Evolutionary conservation across 2,888 invertebrate genomes (phyloP), one percentile per base, ranked within the genome.

Genomic region (Dioctria rufipes): DNA sequence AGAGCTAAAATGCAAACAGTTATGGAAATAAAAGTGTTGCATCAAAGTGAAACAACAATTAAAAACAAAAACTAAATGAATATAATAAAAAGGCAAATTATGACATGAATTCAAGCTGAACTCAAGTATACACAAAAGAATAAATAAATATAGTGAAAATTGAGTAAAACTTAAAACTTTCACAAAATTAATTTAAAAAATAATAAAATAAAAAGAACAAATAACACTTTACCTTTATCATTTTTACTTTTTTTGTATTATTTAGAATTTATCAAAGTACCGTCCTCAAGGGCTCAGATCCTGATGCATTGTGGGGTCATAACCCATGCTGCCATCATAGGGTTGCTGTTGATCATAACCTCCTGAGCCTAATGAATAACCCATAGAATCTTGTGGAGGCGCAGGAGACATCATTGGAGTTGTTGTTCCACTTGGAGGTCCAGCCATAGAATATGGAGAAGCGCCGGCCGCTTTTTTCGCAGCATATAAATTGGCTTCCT

Each of bases 401-500:
- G 96, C 96, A 85, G 97, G 97, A 81, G 96, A 96, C 96, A 97
- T 96, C 95, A 97, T 96, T 80, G 96, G 97, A 85, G 96, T 96
- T 82, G 96, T 95, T 82, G 96, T 95, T 86, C 96, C 96, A 86
- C 95, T 95, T 84, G 96, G 95, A 84, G 94, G 94, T 85, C 95
- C 95, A 86, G 95, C 95, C 95, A 95, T 94, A 85, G 94, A 95
- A 91, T 95, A 95, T 85, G 95, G 95, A 84, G 95, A 95, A 85
- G 95, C 95, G 91, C 96, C 96, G 85, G 96, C 96, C 85, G 97
- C 97, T 90, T 98, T 98, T 91, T 99, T 99, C 84, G 98, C 98
- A 82, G 98, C 98, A 90, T 99, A 99, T 87, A 99, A 92, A 90
- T 98, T 98, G 81, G 99, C 99, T 90, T 99, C 99, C 90, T 99